Evolutionary conservation across 2,113 vertebrate genomes (phyloP).

Genomic region (Ancistrus triradiatus): DNA sequence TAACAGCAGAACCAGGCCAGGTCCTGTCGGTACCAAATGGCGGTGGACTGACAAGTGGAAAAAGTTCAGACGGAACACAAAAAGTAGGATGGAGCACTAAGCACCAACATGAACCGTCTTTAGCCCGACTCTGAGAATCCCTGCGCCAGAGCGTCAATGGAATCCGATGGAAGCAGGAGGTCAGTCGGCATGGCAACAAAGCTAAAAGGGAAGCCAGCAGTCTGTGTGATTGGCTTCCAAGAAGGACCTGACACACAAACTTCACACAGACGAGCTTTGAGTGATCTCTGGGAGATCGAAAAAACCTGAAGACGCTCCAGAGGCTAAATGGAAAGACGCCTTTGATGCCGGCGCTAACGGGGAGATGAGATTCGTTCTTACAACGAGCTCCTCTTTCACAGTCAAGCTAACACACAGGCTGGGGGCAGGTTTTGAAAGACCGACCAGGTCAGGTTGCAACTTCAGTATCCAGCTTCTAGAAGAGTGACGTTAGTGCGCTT

Average conservation of each 20-base stretch:
- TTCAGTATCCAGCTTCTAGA: conserved; percentile 2
- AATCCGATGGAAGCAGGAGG: conserved; percentile 23
- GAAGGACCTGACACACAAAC: conserved; percentile 34
- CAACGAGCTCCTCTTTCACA: not conserved
- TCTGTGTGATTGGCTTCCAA: conserved; percentile 17
- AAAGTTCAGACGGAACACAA: too few species aligned
- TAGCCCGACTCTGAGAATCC: not conserved
- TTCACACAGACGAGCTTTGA: conserved; percentile 21
- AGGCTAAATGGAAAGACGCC: conserved; percentile 10
- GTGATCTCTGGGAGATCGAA: conserved; percentile 1
- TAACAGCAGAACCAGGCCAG: too few species aligned
- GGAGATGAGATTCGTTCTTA: conserved; percentile 8
- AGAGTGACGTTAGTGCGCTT: conserved; percentile 6
- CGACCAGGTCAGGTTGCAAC: not conserved
- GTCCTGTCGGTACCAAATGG: too few species aligned
- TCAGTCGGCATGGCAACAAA: conserved; percentile 30
- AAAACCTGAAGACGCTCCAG: conserved; percentile 7
- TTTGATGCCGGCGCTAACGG: conserved; percentile 27
- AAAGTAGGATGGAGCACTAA: not conserved
- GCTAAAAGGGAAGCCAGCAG: conserved; percentile 31
- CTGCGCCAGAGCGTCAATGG: conserved; percentile 27
- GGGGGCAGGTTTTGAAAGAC: not conserved
- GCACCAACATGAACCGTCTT: conserved; percentile 1
- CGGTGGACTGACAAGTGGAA: too few species aligned
- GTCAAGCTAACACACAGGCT: not conserved